A percentile compares a stretch with the other conserved stretches of the same genome.
These are phyloP conservation scores for Malurus cyaneus DNA, from an alignment of 2,113 vertebrate species.

Conservation along the genomic window DNA sequence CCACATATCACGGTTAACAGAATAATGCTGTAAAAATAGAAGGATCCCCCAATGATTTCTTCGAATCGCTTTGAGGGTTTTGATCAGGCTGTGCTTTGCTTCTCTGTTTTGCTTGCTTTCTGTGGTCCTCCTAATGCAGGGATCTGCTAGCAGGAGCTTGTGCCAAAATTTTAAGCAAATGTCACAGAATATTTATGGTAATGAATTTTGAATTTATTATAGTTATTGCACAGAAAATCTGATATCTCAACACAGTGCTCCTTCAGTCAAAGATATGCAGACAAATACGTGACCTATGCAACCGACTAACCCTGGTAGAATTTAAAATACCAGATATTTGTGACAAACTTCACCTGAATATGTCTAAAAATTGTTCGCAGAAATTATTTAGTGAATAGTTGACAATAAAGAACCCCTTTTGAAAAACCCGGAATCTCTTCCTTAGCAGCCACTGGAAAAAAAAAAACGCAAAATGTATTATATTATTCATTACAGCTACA, in stretches of 20 bases:
- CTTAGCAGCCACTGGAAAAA: neutral
- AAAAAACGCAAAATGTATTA: neutral
- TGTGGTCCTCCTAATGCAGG: neutral
- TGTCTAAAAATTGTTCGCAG: neutral
- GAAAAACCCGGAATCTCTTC: neutral
- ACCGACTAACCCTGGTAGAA: neutral
- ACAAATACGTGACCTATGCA: neutral
- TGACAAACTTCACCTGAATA: neutral
- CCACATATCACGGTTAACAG: neutral
- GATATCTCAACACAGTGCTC: conserved; percentile 55
- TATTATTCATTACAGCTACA: neutral
- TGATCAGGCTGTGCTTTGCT: neutral
- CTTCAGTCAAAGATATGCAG: conserved; percentile 6
- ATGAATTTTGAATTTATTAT: conserved; percentile 61
- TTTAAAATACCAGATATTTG: neutral
- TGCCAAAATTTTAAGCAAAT: conserved; percentile 37
- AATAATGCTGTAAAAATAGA: neutral
- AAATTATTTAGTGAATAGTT: neutral
- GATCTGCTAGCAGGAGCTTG: neutral
- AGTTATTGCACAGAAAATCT: conserved; percentile 62
- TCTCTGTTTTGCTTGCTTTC: neutral
- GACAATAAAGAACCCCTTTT: neutral
- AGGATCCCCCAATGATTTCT: neutral
- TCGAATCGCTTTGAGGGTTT: neutral
- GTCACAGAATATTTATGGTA: conserved; percentile 69